Conservation (phyloP, 2,113 vertebrate species). For the Echinops telfairi region DNA sequence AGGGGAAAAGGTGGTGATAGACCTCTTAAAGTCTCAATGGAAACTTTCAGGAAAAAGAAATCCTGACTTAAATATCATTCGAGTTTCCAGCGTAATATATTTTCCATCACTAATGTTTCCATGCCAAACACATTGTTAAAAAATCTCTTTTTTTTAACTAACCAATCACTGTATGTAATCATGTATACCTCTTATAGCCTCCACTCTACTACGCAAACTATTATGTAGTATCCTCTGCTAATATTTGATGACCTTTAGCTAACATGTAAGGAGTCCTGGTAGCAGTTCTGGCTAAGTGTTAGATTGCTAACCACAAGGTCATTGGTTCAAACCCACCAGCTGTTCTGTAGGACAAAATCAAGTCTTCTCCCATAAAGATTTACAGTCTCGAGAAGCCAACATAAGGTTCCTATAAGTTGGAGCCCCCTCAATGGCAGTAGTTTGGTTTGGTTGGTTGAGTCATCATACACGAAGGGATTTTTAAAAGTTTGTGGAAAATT, state of each 20-base stretch:
- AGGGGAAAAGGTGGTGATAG: background rate
- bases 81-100: slow-evolving; percentile 3
- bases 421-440: too few relatives aligned
- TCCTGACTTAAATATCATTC: background rate
- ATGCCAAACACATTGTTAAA: background rate
- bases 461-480: too few relatives aligned
- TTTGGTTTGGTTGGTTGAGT: too few relatives aligned
- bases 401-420: too few relatives aligned
- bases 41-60: slow-evolving; percentile 10
- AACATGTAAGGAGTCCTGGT: too few relatives aligned
- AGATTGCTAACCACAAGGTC: too few relatives aligned
- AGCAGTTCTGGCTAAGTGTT: too few relatives aligned
- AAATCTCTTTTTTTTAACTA: background rate
- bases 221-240: background rate
- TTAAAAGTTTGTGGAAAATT: too few relatives aligned
- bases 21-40: background rate
- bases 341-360: too few relatives aligned
- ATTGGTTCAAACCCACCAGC: too few relatives aligned
- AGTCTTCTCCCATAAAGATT: too few relatives aligned
- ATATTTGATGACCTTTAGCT: background rate
- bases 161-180: background rate
- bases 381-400: too few relatives aligned
- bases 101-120: background rate
- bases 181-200: background rate
- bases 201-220: background rate